Percentiles rank a stretch among this genome's conserved stretches.
These are phyloP conservation scores for Lycodopsis pacificus DNA, from an alignment of 2,797 vertebrate genomes.

Conservation along the genomic window DNA sequence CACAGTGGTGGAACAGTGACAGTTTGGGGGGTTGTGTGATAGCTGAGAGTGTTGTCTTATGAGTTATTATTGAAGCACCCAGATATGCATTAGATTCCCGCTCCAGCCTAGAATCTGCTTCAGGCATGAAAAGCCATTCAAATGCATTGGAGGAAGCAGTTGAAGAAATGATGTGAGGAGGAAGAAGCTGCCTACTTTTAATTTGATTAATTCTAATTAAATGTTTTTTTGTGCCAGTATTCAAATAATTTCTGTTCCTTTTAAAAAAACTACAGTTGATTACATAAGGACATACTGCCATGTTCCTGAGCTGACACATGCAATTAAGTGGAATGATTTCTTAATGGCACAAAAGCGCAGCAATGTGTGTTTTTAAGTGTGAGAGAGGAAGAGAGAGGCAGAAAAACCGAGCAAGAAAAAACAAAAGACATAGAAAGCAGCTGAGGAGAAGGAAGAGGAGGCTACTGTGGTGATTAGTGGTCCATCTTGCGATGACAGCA, in stretches of 20 bases:
- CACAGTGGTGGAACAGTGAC: conserved; percentile 62
- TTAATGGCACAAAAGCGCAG: conserved; percentile 20
- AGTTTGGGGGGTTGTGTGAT: conserved; percentile 70
- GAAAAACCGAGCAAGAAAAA: background rate
- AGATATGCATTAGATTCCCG: conserved; percentile 59
- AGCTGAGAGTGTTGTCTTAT: conserved; percentile 71
- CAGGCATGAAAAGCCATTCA: conserved; percentile 78
- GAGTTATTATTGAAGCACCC: conserved; percentile 73
- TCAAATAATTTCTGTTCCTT: conserved; percentile 44
- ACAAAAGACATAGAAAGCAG: conserved; percentile 6
- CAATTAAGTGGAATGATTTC: conserved; percentile 44
- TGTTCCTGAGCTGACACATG: conserved; percentile 35
- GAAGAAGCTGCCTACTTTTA: conserved; percentile 49
- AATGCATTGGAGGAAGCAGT: conserved; percentile 60
- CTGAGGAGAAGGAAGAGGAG: conserved; percentile 10
- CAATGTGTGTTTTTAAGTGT: conserved; percentile 31
- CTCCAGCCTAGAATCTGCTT: conserved; percentile 65
- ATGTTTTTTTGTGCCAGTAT: conserved; percentile 48
- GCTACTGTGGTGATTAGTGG: background rate
- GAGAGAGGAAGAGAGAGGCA: background rate
- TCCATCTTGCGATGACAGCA: conserved; percentile 24
- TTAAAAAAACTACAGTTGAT: conserved; percentile 36
- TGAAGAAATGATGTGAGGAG: conserved; percentile 59
- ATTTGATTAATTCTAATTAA: conserved; percentile 64
- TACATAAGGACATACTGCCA: conserved; percentile 28